Evolutionary conservation across 2,113 vertebrate species (phyloP), one percentile per base, ranked within the genome.

Genomic region (Scolopax mira): DNA sequence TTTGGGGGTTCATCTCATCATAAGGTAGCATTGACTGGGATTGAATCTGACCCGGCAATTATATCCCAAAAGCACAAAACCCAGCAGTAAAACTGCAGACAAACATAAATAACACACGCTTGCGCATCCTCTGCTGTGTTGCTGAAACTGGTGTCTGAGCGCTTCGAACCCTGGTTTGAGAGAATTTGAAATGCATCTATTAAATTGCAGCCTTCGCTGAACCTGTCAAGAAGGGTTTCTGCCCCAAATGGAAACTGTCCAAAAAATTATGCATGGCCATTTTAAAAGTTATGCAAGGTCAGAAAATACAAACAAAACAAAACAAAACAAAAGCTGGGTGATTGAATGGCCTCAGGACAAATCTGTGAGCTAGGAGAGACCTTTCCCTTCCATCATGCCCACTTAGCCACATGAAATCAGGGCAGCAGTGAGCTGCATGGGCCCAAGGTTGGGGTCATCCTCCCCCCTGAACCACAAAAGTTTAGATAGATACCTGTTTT

Each of bases 281-380:
- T 92, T 95, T 88, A 93, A 95, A 95, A 94, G 85, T 95, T 90
- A 95, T 84, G 83, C 85, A 86, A 95, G 83, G 83, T 95, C 92
- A 96, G 74, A 95, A 93, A 96, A 96, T 62, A 93, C 75, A 91
- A 94, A 84, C 65, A 89, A 88, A 85, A 4, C 82, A 64, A 95
- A 91, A 35, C 73, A 69, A 70, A 85, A 81, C 35, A 54, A 81
- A 55, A 42, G 65, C 28, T 30, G 57, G 41, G 61, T 8, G 27
- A 87, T 1, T 92, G 85, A 96, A 94, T 88, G 61, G 77, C 79
- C 1, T 1, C 65, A 54, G 75, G 49, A 95, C 44, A 79, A 90
- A 88, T 57, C 62, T 27, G 30, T n/a, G 88, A 77, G 72, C 52
- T 46, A 84, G 42, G n/a, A 74, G 31, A 88, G 67, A 70, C 72